Percentiles rank a stretch among this genome's conserved stretches.
Evolutionary conservation across 2,888 invertebrate genomes (phyloP).

Genomic region (Xestia xanthographa): DNA sequence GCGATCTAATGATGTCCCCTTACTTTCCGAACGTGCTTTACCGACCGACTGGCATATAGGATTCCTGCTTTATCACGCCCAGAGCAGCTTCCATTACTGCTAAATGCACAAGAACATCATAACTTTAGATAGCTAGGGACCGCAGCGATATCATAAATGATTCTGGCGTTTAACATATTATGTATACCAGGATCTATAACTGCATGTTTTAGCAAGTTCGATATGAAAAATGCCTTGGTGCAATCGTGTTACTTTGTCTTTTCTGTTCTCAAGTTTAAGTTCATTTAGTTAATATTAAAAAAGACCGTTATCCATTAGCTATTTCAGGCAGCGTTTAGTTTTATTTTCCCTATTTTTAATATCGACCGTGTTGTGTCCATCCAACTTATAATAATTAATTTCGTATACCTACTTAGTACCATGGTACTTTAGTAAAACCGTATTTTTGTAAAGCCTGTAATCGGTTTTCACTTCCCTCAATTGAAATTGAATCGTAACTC

Average conservation of each 20-base stretch:
- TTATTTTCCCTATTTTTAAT: not conserved
- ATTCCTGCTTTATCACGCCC: conserved; percentile 35
- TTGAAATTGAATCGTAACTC: conserved; percentile 24
- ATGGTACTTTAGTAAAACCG: not conserved
- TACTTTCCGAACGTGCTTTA: conserved; percentile 14
- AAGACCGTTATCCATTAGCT: not conserved
- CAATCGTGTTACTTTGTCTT: not conserved
- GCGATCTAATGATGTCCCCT: conserved; percentile 24
- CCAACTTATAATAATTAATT: not conserved
- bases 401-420: not conserved
- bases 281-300: not conserved
- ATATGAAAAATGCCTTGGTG: not conserved
- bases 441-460: conserved; percentile 20
- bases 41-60: conserved; percentile 9
- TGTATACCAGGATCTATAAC: conserved; percentile 4
- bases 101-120: conserved; percentile 57
- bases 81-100: conserved; percentile 52
- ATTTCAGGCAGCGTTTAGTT: not conserved
- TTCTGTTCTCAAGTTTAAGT: not conserved
- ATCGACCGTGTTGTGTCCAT: not conserved
- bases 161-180: conserved; percentile 28
- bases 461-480: conserved; percentile 6
- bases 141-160: conserved; percentile 36
- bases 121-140: conserved; percentile 53
- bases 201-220: not conserved